These are phyloP conservation scores for Scolanthus callimorphus DNA, from an alignment of 92 coral and sea anemone genomes.

Conservation along the genomic window DNA sequence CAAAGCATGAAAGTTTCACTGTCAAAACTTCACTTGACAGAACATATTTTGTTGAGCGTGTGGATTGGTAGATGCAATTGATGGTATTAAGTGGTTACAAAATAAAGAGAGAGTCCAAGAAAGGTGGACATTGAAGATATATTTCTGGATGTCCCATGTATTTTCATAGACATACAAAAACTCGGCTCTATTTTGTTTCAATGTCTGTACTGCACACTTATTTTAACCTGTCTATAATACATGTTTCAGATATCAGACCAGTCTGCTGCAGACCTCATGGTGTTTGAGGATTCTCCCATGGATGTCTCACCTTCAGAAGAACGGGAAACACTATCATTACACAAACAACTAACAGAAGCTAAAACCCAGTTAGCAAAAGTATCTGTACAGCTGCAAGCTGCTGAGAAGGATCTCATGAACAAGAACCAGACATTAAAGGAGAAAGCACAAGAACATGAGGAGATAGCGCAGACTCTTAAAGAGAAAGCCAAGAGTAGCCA, in stretches of 20 bases:
- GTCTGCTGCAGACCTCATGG: neutral
- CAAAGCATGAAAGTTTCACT: no score
- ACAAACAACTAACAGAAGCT: constrained; percentile 25
- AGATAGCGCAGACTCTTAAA: constrained; percentile 28
- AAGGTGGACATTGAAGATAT: no score
- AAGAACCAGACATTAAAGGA: constrained; percentile 43
- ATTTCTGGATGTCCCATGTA: no score
- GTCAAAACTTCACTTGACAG: no score
- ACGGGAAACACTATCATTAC: constrained; percentile 9
- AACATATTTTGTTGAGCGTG: no score
- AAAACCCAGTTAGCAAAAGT: constrained; percentile 31
- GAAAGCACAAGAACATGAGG: constrained; percentile 39
- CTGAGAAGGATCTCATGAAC: constrained; percentile 38
- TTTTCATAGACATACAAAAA: no score
- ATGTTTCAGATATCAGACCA: constrained; percentile 19
- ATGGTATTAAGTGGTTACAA: no score
- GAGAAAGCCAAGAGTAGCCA: constrained; percentile 28
- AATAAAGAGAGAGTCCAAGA: no score
- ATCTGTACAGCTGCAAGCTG: constrained; percentile 50
- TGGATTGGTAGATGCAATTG: no score
- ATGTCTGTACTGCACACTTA: neutral
- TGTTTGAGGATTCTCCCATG: neutral
- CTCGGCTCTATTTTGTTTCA: no score
- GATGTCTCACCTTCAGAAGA: constrained; percentile 8
- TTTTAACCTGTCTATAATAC: neutral